Percentiles rank a stretch among this genome's conserved stretches.
Evolutionary conservation across 1,140 invertebrate species (phyloP).

Genomic region (Leptonema lineaticorne): DNA sequence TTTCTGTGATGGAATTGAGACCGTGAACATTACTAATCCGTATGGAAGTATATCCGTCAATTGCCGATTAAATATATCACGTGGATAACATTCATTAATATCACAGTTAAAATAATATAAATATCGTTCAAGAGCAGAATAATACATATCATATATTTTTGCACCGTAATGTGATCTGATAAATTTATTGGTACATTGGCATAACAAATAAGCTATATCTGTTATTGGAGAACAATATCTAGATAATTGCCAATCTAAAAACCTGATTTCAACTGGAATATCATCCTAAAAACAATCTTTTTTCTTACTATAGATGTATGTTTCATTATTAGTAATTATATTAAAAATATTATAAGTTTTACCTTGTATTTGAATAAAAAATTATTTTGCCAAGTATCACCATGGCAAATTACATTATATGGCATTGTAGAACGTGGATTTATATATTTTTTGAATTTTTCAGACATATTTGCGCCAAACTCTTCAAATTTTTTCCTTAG

Average conservation of each 20-base stretch:
- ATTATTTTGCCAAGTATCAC: conserved; percentile 60
- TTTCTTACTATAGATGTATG: too few relatives aligned
- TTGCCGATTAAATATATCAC: conserved; percentile 31
- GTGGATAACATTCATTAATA: conserved; percentile 28
- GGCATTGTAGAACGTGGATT: conserved; percentile 44
- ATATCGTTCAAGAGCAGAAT: conserved; percentile 45
- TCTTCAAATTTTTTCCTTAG: neutral
- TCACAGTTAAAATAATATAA: conserved; percentile 26
- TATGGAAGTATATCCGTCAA: conserved; percentile 18
- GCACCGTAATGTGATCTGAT: conserved; percentile 50
- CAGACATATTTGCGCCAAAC: neutral
- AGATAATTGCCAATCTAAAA: conserved; percentile 58
- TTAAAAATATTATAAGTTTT: too few relatives aligned
- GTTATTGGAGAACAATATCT: conserved; percentile 52
- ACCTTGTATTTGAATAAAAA: conserved; percentile 53
- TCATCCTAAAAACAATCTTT: conserved; percentile 21
- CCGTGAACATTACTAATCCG: conserved; percentile 20
- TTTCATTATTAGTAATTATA: too few relatives aligned
- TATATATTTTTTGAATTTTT: neutral
- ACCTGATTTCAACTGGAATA: conserved; percentile 45
- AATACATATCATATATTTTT: conserved; percentile 53
- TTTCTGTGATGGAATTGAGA: neutral
- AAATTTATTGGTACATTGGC: conserved; percentile 52
- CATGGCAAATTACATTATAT: conserved; percentile 54
- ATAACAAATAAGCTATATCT: conserved; percentile 59